Conservation (phyloP, 2,888 invertebrate species). For the Rhagonycha fulva region DNA sequence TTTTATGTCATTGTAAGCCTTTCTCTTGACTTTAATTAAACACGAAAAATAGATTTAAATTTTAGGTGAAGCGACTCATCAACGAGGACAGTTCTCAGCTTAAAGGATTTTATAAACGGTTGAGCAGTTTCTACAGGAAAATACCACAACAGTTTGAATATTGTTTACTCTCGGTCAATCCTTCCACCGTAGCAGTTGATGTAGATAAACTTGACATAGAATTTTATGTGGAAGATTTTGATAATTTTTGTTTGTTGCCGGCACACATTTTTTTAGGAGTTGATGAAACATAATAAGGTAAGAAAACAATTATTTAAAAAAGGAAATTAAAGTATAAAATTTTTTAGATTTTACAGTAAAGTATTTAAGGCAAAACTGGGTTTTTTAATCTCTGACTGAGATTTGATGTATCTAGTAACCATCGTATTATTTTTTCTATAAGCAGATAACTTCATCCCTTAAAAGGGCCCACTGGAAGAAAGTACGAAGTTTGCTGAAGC, state of each 20-base stretch:
- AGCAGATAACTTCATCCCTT: no score
- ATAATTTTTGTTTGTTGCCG: background rate
- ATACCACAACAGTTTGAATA: slow-evolving; percentile 2
- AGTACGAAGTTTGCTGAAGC: background rate
- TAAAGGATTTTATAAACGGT: background rate
- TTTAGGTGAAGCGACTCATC: slow-evolving; percentile 6
- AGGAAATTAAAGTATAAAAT: no score
- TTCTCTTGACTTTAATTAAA: background rate
- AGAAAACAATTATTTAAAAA: background rate
- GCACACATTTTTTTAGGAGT: background rate
- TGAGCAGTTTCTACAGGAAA: background rate
- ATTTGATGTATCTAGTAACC: background rate
- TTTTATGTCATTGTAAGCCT: slow-evolving; percentile 5
- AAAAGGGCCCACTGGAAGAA: no score
- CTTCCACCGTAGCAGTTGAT: background rate
- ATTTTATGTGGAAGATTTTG: slow-evolving; percentile 8
- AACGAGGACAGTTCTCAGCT: background rate
- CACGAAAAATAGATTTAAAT: background rate
- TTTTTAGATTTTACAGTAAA: background rate
- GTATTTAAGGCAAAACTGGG: background rate
- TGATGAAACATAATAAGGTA: background rate
- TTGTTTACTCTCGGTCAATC: slow-evolving; percentile 7
- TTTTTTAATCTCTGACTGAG: background rate
- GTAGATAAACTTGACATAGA: background rate
- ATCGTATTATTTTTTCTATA: background rate